phyloP scores from a whole-genome alignment of 2,797 vertebrate species.

The Cryptoprocta ferox region DNA sequence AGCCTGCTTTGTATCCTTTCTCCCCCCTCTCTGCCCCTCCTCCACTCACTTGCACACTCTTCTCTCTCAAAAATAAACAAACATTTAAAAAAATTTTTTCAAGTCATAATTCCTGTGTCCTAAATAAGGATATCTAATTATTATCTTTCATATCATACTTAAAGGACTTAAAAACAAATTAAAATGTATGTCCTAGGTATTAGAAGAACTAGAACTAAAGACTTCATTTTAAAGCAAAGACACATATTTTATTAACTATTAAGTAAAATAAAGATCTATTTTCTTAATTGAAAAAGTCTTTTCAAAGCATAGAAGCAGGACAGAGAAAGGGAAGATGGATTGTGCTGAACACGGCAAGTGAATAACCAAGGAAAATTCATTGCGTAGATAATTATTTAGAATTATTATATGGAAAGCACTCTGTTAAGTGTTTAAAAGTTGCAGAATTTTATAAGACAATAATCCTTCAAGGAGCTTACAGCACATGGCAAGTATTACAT shows the following conservation, averaged over 20 bases:
- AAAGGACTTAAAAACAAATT: slow-evolving; percentile 39
- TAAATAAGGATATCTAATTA: not conserved
- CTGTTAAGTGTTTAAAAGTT: slow-evolving; percentile 26
- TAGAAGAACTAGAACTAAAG: slow-evolving; percentile 40
- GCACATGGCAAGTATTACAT: not conserved
- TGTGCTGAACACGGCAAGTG: slow-evolving; percentile 10
- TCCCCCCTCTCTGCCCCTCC: no score
- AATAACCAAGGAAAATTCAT: slow-evolving; percentile 27
- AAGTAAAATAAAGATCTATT: not conserved
- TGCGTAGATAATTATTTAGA: slow-evolving; percentile 16
- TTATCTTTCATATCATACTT: slow-evolving; percentile 3
- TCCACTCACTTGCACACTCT: no score
- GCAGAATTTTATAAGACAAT: not conserved
- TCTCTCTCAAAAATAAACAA: no score
- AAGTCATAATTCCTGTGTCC: not conserved
- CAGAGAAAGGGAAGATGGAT: slow-evolving; percentile 3
- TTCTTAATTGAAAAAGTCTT: slow-evolving; percentile 34
- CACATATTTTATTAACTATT: not conserved
- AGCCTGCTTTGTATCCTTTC: no score
- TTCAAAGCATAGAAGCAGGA: not conserved
- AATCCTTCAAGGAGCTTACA: not conserved
- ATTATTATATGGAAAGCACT: not conserved
- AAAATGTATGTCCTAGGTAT: not conserved
- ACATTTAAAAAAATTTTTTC: not conserved
- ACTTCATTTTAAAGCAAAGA: slow-evolving; percentile 20